Base-by-base conservation (phyloP, 2,888 invertebrate species). In the Cecidostiba fungosa region DNA sequence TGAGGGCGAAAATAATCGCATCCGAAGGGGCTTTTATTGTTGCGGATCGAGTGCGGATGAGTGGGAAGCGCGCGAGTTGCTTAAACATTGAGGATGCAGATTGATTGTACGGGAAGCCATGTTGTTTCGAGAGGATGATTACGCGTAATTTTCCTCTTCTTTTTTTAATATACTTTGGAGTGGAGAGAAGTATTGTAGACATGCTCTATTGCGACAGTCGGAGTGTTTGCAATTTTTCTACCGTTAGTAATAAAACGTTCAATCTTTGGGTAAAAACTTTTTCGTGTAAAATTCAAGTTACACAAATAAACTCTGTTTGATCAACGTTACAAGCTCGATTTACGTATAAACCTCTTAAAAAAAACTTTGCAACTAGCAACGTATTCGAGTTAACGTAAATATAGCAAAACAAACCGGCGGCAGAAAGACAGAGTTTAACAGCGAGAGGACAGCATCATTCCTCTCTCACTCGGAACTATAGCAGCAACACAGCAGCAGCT, bases 401-500 rank as follows among this genome's bases (percentile, higher is more conserved):
- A 69, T 29, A 69, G 16, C 29, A 32, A 32, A 69, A 26, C 70
- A 32, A 70, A 36, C 70, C 19, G 14, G 36, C 19, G 14, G 32
- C 10, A 66, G 88, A 87, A 88, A 88, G 87, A 89, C 89, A 88
- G 83, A 87, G 86, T 79, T 87, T 83, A 62, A 76, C 62, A 81
- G 84, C 85, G 73, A 76, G 82, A 84, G 87, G 85, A 87, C 69
- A 70, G 50, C 77, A 77, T 87, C 90, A 89, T 90, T 88, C 87
- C 88, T 90, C 90, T 91, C 90, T 90, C 73, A 8, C n/a, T 80
- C 5, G 19, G 5, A 23, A 26, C 77, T 69, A 66, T 78, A 23
- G 43, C 70, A 10, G 62, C 72, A 14, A 59, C 54, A 59, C 54
- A 12, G 39, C 16, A 23, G 23, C 54, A 39, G 39, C 73, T 50